Conservation (phyloP, 1,140 invertebrate genomes). For the Macrosteles quadrilineatus region DNA sequence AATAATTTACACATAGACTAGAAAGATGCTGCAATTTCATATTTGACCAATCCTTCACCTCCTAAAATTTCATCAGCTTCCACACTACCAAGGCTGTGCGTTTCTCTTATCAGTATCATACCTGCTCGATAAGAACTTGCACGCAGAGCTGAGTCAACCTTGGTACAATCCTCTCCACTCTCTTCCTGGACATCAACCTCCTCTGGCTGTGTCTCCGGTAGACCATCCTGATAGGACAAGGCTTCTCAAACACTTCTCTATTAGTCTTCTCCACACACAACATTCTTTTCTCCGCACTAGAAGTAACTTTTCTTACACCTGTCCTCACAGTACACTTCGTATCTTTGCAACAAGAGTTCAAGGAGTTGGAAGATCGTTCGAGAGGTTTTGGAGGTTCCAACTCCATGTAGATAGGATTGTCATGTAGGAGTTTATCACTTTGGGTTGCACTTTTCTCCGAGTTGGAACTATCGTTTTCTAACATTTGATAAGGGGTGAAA, state of each 20-base stretch:
- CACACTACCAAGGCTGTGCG: no score
- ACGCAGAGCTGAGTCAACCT: constrained; percentile 37
- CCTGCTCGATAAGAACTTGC: constrained; percentile 32
- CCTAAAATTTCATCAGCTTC: no score
- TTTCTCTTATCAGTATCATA: constrained; percentile 28
- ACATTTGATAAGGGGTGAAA: not conserved
- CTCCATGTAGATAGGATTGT: constrained; percentile 34
- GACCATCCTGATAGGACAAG: constrained; percentile 4
- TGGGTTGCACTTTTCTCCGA: no score
- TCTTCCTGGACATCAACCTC: constrained; percentile 2
- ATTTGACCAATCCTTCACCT: no score
- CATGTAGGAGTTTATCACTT: no score
- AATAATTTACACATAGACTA: no score
- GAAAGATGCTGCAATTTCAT: no score
- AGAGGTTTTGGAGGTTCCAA: constrained; percentile 5
- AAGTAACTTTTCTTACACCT: not conserved
- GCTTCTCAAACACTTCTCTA: constrained; percentile 23
- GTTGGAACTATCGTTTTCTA: not conserved
- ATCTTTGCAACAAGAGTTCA: no score
- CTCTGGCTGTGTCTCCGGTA: constrained; percentile 27
- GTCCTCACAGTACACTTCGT: no score
- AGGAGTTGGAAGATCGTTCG: not conserved
- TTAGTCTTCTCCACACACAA: constrained; percentile 18
- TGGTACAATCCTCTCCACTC: not conserved
- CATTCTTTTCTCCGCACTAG: not conserved